phyloP scores from a whole-genome alignment of 2,888 invertebrate genomes.

The Chydorus sphaericus region DNA sequence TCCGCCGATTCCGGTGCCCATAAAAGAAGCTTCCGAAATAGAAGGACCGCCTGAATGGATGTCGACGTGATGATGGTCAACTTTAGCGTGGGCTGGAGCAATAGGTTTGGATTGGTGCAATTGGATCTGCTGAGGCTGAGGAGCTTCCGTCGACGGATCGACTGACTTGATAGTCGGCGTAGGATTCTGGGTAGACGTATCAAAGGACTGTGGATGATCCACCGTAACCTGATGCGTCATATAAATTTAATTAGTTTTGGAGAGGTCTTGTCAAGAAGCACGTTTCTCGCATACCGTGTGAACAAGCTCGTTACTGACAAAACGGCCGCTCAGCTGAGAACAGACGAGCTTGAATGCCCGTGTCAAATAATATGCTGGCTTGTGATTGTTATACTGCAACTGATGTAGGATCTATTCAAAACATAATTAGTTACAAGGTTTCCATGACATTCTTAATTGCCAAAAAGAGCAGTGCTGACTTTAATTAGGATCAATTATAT shows the following conservation, averaged over 20 bases:
- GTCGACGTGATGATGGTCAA: slow-evolving; percentile 47
- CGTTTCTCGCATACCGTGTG: slow-evolving; percentile 76
- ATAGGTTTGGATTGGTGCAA: slow-evolving; percentile 18
- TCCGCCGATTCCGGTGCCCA: slow-evolving; percentile 28
- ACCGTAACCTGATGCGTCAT: slow-evolving; percentile 48
- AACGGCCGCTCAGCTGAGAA: slow-evolving; percentile 80
- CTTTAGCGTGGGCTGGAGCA: slow-evolving; percentile 41
- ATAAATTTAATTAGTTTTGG: slow-evolving; percentile 6
- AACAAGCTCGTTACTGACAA: slow-evolving; percentile 89
- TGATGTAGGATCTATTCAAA: slow-evolving; percentile 43
- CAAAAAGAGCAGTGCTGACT: neutral
- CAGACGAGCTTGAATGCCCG: slow-evolving; percentile 91
- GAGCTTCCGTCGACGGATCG: neutral
- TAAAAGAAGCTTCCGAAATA: slow-evolving; percentile 28
- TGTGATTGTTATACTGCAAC: slow-evolving; percentile 86
- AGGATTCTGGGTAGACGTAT: slow-evolving; percentile 27
- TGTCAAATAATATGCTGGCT: slow-evolving; percentile 89
- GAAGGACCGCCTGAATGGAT: slow-evolving; percentile 35
- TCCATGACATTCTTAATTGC: neutral
- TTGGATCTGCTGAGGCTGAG: slow-evolving; percentile 15
- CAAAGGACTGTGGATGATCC: slow-evolving; percentile 21
- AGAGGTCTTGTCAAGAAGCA: slow-evolving; percentile 17
- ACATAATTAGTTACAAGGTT: slow-evolving; percentile 12
- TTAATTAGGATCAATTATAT: slow-evolving; percentile 15
- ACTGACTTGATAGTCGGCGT: neutral